Evolutionary conservation across 2,797 vertebrate genomes (phyloP).

Genomic region (Aselliscus stoliczkanus): DNA sequence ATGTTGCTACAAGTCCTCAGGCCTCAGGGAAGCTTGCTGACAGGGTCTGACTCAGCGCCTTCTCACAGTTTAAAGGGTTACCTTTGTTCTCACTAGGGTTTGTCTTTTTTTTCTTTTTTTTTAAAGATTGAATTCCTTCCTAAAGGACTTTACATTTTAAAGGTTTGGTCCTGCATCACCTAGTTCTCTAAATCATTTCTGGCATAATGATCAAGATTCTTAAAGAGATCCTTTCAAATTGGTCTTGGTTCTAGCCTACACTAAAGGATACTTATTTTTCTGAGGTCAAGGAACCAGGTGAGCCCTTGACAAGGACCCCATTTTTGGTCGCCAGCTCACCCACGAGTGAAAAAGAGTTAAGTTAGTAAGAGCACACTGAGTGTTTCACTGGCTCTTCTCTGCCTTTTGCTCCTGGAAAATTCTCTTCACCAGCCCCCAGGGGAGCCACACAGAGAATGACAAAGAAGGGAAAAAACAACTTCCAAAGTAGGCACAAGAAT

Average conservation of each 20-base stretch:
- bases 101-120: neutral
- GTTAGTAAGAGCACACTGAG: neutral
- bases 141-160: neutral
- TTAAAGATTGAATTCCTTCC: neutral
- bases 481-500: constrained; percentile 36
- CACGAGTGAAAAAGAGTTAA: neutral
- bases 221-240: constrained; percentile 5
- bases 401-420: constrained; percentile 13
- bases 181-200: neutral
- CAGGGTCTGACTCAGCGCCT: constrained; percentile 57
- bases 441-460: constrained; percentile 1
- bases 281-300: neutral
- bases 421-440: neutral
- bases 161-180: neutral
- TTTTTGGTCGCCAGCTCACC: neutral
- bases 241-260: neutral
- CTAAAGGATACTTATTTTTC: neutral
- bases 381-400: neutral
- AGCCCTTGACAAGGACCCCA: neutral
- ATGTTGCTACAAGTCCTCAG: constrained; percentile 39
- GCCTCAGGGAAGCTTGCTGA: neutral
- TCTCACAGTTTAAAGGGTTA: constrained; percentile 33
- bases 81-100: neutral
- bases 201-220: neutral
- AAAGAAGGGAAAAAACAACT: constrained; percentile 40